These are phyloP conservation scores for Odocoileus virginianus DNA, from an alignment of 2,113 vertebrate species.

Conservation along the genomic window DNA sequence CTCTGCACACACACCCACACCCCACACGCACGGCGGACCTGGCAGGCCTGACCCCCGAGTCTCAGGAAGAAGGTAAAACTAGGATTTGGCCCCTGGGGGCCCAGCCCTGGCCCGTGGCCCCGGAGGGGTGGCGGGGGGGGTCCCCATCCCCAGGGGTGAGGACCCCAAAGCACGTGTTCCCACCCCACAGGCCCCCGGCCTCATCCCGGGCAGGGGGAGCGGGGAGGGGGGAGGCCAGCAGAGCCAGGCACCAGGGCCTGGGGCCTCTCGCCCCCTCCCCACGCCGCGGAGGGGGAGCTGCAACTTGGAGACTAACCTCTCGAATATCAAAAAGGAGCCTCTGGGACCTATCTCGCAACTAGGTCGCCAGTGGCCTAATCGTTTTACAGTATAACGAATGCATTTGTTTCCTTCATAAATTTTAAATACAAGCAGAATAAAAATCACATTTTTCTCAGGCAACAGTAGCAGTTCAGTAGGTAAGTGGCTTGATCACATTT, in stretches of 20 bases:
- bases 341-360: constrained; percentile 57
- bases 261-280: constrained; percentile 63
- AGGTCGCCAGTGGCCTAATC: constrained; percentile 75
- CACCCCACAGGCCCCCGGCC: background rate
- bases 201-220: constrained; percentile 29
- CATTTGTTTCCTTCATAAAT: constrained; percentile 83
- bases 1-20: background rate
- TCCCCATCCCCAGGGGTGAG: background rate
- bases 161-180: background rate
- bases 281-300: constrained; percentile 35
- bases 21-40: background rate
- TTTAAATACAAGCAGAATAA: constrained; percentile 87
- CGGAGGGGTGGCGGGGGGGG: fast-evolving
- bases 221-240: background rate
- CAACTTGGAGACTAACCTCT: constrained; percentile 71
- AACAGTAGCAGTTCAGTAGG: constrained; percentile 88
- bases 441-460: constrained; percentile 88
- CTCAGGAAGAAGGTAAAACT: background rate
- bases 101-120: background rate
- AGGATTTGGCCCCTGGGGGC: background rate
- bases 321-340: constrained; percentile 73
- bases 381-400: constrained; percentile 84
- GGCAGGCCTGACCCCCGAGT: background rate
- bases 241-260: constrained; percentile 24
- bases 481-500: constrained; percentile 86